Base-by-base conservation (phyloP, 2,888 invertebrate species). In the Cataglyphis cursor region DNA sequence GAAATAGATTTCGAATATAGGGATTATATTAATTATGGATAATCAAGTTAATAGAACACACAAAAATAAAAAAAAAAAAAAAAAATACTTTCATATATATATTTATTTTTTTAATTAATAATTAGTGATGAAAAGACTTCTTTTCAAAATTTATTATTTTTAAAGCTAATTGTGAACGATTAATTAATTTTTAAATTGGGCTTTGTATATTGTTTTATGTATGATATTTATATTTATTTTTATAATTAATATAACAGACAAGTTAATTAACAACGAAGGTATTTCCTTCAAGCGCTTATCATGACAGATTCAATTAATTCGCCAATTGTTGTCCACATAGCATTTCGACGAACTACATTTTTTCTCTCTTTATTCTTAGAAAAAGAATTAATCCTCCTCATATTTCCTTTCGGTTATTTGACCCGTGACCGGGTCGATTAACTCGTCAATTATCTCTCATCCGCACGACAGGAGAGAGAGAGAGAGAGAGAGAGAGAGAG, bases 351-450 rank as follows among this genome's bases (percentile, higher is more conserved):
- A 75, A 75, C 18, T 21, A 24, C 35, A 64, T 64, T 75, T 64
- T 64, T 75, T 72, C 24, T 72, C 44, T 64, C 31, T 64, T 75
- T n/a, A 35, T 64, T 61, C 61, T 18, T 61, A 61, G 61, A 64
- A 64, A 62, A 75, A 48, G 18, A 24, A 31, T 75, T 21, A 28
- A 64, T 64, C 4, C 48, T 44, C 12, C 9, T 18, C 9, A 9
- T 18, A 31, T 24, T 48, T 75, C 15, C 74, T 48, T 75, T 48
- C 74, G 21, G n/a, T 44, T 44, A 74, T 44, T 31, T 44, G 64
- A 75, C 31, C 64, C 24, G 21, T 48, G 74, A 74, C 21, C 64
- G 35, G 64, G 48, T 75, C 44, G 48, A 75, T 75, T 75, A 75
- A 35, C 48, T 75, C 64, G 21, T 75, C 64, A 75, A 64, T 75